Percentiles rank a stretch among this genome's conserved stretches.
These are phyloP conservation scores for Corapipo altera DNA, from an alignment of 2,113 vertebrate species.

Conservation along the genomic window DNA sequence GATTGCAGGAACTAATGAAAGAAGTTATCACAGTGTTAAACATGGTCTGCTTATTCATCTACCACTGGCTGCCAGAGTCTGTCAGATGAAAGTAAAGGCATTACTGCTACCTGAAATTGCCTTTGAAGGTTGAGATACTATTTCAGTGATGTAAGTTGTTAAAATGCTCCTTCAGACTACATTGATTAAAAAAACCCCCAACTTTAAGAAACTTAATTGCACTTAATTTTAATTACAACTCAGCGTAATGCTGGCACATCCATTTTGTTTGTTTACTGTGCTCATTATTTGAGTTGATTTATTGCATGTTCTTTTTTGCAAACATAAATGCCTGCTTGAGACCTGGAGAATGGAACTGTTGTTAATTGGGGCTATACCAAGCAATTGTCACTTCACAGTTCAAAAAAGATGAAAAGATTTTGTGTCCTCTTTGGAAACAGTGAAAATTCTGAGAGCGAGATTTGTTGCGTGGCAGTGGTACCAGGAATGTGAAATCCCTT, in stretches of 20 bases:
- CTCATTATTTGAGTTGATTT: neutral
- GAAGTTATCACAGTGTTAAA: neutral
- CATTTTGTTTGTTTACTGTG: neutral
- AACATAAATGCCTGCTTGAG: neutral
- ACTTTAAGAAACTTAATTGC: neutral
- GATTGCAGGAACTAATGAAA: neutral
- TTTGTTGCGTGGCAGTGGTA: neutral
- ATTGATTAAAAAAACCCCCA: neutral
- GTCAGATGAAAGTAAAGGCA: neutral
- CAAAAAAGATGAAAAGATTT: neutral
- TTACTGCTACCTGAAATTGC: neutral
- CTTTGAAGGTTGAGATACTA: neutral
- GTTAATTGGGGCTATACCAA: neutral
- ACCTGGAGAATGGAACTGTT: neutral
- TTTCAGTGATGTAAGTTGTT: neutral
- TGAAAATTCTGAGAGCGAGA: neutral
- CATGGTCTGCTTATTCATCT: neutral
- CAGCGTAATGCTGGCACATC: rapidly evolving
- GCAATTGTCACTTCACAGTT: neutral
- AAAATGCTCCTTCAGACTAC: neutral
- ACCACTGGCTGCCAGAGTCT: neutral
- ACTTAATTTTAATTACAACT: neutral
- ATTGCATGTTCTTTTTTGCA: neutral
- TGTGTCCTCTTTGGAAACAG: neutral
- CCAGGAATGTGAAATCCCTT: neutral